These are phyloP conservation scores for Aporrectodea caliginosa DNA, from an alignment of 1,140 invertebrate species.

Conservation along the genomic window DNA sequence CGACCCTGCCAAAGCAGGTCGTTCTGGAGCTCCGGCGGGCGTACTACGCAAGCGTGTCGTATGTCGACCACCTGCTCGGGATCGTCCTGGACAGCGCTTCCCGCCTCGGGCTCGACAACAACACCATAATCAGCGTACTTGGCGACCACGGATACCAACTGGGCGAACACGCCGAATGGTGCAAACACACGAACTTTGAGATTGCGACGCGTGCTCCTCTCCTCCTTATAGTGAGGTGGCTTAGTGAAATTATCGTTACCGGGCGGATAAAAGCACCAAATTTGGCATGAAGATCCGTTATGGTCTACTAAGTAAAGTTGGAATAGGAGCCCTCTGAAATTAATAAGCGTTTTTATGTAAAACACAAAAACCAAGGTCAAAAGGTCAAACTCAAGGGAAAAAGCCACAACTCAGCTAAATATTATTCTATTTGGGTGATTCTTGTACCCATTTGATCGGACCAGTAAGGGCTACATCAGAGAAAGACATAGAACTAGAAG, in stretches of 20 bases:
- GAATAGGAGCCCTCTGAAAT: no score
- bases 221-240: no score
- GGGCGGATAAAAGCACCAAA: no score
- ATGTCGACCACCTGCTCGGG: constrained; percentile 8
- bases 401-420: no score
- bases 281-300: background rate
- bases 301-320: no score
- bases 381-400: no score
- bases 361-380: no score
- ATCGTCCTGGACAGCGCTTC: background rate
- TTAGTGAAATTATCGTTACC: no score
- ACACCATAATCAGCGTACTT: constrained; percentile 7
- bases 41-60: constrained; percentile 36
- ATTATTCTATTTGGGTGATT: no score
- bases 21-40: constrained; percentile 15
- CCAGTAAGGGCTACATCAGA: no score
- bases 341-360: no score
- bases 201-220: constrained; percentile 37
- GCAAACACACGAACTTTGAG: constrained; percentile 39
- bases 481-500: background rate
- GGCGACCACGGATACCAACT: constrained; percentile 23
- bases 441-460: no score
- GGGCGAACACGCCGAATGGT: constrained; percentile 32
- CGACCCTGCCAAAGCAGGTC: constrained; percentile 11
- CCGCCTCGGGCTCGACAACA: background rate